phyloP scores from a whole-genome alignment of 2,113 vertebrate species.

The Serilophus lunatus region DNA sequence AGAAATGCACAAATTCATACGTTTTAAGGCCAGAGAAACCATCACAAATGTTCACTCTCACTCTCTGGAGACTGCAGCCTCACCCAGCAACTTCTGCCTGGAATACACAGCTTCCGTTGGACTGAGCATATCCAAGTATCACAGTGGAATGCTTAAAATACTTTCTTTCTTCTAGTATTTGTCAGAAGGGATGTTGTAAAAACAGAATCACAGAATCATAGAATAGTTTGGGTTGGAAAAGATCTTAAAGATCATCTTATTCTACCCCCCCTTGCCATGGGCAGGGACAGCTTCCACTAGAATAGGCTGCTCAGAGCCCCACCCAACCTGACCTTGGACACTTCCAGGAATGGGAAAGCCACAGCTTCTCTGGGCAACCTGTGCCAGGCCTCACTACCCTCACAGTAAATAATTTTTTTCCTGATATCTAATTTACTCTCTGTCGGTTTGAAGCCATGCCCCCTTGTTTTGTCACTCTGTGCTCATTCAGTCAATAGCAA shows the following conservation, averaged over 20 bases:
- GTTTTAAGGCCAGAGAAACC: background rate
- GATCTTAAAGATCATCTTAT: background rate
- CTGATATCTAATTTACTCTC: background rate
- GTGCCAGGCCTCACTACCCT: background rate
- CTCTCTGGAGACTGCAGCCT: slow-evolving; percentile 1
- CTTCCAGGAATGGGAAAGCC: background rate
- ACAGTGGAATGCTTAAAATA: background rate
- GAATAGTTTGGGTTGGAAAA: background rate
- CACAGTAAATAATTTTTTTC: background rate
- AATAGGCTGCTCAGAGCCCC: background rate
- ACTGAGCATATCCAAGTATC: background rate
- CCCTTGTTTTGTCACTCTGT: background rate
- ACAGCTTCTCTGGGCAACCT: background rate
- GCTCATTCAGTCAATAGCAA: background rate
- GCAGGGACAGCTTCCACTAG: background rate
- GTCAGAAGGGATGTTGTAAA: background rate
- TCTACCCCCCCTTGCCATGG: background rate
- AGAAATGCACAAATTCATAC: background rate
- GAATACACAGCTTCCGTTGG: background rate
- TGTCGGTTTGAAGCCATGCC: background rate
- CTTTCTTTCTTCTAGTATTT: background rate
- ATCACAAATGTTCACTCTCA: background rate
- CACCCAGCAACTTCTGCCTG: background rate
- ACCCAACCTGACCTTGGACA: background rate
- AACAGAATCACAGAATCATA: background rate